These are phyloP conservation scores for Ptyas mucosa DNA, from an alignment of 2,113 vertebrate species.

Conservation along the genomic window DNA sequence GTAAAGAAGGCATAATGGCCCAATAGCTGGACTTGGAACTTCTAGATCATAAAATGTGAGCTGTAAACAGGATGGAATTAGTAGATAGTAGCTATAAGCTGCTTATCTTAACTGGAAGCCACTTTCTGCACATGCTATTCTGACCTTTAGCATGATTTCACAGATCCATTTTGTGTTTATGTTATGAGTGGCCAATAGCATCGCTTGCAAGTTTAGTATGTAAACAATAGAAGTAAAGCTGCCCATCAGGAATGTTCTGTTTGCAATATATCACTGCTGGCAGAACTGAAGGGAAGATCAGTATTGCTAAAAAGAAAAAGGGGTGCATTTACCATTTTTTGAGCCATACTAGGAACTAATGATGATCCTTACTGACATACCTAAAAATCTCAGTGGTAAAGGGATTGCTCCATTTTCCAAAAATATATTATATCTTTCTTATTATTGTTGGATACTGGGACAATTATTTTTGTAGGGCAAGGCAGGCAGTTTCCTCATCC, in stretches of 20 bases:
- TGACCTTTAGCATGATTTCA: not conserved
- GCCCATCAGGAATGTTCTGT: not conserved
- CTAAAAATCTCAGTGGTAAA: not conserved
- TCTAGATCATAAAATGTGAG: not conserved
- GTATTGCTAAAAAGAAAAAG: not conserved
- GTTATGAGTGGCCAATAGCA: not conserved
- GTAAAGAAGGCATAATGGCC: not conserved
- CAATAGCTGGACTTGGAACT: constrained; percentile 1
- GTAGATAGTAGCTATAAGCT: not conserved
- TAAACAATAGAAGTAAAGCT: constrained; percentile 6
- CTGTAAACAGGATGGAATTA: not conserved
- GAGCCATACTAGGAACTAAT: not conserved
- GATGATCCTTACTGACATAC: not conserved
- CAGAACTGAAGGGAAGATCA: not conserved
- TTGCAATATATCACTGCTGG: not conserved
- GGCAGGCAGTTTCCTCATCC: not conserved
- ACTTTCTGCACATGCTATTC: not conserved
- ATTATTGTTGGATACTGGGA: not conserved
- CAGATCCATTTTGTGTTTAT: not conserved
- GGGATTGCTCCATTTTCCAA: not conserved
- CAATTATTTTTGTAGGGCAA: not conserved
- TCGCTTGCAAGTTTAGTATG: not conserved
- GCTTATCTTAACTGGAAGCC: not conserved
- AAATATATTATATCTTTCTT: not conserved
- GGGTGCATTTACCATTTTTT: not conserved